Base-by-base conservation (phyloP, 2,113 vertebrate genomes). In the Ceyx melanurus region DNA sequence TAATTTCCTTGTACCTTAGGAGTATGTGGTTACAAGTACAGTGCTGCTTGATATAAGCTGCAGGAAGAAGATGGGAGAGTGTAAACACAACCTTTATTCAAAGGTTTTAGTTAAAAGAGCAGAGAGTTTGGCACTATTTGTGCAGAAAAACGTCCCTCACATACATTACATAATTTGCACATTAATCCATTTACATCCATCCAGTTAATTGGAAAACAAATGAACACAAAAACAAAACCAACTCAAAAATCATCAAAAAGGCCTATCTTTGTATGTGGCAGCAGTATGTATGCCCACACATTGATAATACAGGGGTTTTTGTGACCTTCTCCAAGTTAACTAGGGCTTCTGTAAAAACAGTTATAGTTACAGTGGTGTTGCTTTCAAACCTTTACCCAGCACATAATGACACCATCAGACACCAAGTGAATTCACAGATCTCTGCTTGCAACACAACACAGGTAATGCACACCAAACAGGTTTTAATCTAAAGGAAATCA, bases 1-100 rank as follows among this genome's bases (percentile, higher is more conserved):
- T 92, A 94, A 72, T 92, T 93, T 81, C 76, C 76, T 88, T 91
- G 64, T n/a, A 94, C 72, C 64, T 88, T 74, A 88, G 89, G 6
- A 83, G 76, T 90, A 93, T 23, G 82, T 17, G 68, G 70, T 86
- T 91, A 93, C 64, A 95, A 93, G 40, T 50, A 90, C 35, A 81
- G 22, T 56, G 56, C 17, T 89, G 79, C 77, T 58, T 83, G 77
- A 35, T 35, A 94, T 31, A n/a, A 83, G 65, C 88, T 93, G 90
- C 43, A 94, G 68, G 79, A 86, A 95, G n/a, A 94, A 92, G 60
- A 93, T 18, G 67, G 40, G 48, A 92, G 13, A 75, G 18, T 73
- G 60, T 70, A 86, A 96, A 89, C 1, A 4, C 10, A 95, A 73
- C 15, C 37, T 82, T 48, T 42, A 31, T 19, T 23, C 43, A 51